Evolutionary conservation across 2,888 invertebrate genomes (phyloP), one percentile per base, ranked within the genome.

Genomic region (Campoplex capitator): DNA sequence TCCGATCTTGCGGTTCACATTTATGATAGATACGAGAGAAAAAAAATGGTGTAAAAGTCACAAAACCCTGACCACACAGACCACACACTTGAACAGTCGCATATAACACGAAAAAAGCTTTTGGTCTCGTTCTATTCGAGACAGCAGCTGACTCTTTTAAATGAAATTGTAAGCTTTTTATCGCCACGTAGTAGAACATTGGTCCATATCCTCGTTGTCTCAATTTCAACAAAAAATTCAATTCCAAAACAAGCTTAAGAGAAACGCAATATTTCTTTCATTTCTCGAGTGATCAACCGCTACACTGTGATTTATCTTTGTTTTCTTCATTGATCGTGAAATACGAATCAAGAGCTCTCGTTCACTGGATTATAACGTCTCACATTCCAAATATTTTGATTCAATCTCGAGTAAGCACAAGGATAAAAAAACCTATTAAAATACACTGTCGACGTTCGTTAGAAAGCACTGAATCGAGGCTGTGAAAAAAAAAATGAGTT

Each of bases 401-500:
- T 87, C 68, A 58, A 83, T 87, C 65, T 74, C 74, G 35, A 32
- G 45, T 42, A 67, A 76, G 87, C 84, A 71, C 78, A 67, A 78
- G 54, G 42, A 42, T 62, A 58, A 23, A 68, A 68, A 48, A 75
- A 32, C 0, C 28, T 45, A 32, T 8, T 23, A 74, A 56, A 71
- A 79, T 54, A 51, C 65, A 81, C 45, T 74, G 58, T 87, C 54
- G 79, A 76, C 82, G 75, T 84, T 79, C 67, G 78, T 82, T 84
- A 79, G 62, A 81, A 76, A 87, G 78, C 78, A 84, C 83, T 81
- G 76, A 83, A 85, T 84, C 85, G 86, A 84, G 87, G 87, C 87
- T 87, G 87, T 87, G 87, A 88, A 87, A 78, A 23, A 23, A 23
- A 81, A 74, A 70, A 58, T 71, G 28, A 38, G 62, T 76, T 67